These are phyloP conservation scores for Parus major DNA, from an alignment of 2,113 vertebrate genomes.

Conservation along the genomic window DNA sequence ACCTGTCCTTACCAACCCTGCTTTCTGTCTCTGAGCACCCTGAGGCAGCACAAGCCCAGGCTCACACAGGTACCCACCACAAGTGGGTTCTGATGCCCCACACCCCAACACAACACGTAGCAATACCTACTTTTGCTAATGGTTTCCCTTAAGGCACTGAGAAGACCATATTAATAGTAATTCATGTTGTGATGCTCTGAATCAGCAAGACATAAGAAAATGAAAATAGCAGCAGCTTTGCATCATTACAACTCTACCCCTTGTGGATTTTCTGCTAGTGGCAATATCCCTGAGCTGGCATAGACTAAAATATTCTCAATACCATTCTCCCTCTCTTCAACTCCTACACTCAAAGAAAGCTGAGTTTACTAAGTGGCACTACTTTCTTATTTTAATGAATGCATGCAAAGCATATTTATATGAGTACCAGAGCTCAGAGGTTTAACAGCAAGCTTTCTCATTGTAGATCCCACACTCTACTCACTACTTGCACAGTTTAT, in stretches of 20 bases:
- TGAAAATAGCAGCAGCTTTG: slow-evolving; percentile 64
- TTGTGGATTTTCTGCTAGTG: slow-evolving; percentile 60
- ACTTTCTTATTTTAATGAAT: not conserved
- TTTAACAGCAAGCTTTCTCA: not conserved
- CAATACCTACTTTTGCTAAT: slow-evolving; percentile 23
- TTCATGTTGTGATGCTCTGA: slow-evolving; percentile 53
- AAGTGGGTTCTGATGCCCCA: not conserved
- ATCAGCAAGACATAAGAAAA: slow-evolving; percentile 58
- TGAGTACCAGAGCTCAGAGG: not conserved
- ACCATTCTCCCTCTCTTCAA: slow-evolving; percentile 10
- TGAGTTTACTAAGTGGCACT: slow-evolving; percentile 5
- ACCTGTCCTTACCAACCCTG: not conserved
- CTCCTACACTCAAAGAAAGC: slow-evolving; percentile 31
- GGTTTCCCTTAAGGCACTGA: not conserved
- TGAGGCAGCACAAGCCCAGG: not conserved
- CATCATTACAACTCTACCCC: slow-evolving; percentile 59
- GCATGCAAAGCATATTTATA: not conserved
- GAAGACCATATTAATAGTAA: slow-evolving; percentile 39
- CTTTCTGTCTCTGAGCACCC: not conserved
- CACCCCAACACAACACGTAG: not conserved
- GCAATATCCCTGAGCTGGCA: slow-evolving; percentile 41
- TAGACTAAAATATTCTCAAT: slow-evolving; percentile 47
- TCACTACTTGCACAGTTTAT: not conserved
- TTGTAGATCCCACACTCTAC: not conserved
- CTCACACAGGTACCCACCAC: not conserved